These are phyloP conservation scores for Phallusia fumigata DNA, from an alignment of 23 tunicate species.

Conservation along the genomic window DNA sequence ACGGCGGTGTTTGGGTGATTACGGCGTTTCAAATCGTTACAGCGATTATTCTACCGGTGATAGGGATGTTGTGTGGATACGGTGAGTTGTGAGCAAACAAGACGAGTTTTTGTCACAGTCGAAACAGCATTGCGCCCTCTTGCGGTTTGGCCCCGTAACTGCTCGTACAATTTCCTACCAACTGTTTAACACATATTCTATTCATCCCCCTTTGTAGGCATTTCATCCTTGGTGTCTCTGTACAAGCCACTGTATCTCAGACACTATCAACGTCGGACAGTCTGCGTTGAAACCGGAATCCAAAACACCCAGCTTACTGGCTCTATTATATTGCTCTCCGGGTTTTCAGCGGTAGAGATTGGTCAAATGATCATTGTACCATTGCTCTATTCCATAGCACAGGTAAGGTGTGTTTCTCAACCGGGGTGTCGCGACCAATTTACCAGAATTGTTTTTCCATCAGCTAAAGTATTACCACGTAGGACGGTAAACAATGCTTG, in stretches of 20 bases:
- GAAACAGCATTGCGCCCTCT: too few species aligned
- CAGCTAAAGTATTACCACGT: too few species aligned
- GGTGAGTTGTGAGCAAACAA: not conserved
- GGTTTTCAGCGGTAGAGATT: constrained; percentile 22
- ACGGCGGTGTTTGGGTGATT: constrained; percentile 21
- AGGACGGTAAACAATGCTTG: too few species aligned
- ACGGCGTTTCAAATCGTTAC: constrained; percentile 29
- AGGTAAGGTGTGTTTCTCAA: constrained; percentile 9
- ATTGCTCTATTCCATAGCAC: constrained; percentile 41
- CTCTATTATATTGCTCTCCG: constrained; percentile 29
- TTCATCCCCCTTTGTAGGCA: constrained; percentile 17
- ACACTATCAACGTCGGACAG: constrained; percentile 44
- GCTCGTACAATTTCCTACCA: too few species aligned
- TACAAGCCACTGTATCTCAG: constrained; percentile 8
- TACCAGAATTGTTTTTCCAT: too few species aligned
- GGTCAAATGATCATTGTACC: constrained; percentile 41
- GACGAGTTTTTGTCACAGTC: too few species aligned
- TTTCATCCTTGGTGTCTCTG: constrained; percentile 46
- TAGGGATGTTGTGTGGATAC: constrained; percentile 56
- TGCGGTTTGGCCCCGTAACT: too few species aligned
- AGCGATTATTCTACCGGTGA: constrained; percentile 27
- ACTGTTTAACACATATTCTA: not conserved
- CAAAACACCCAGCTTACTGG: constrained; percentile 47
- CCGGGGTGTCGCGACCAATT: too few species aligned
- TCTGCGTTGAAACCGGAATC: constrained; percentile 55